phyloP scores from a whole-genome alignment of 2,888 invertebrate genomes.

The Acleris holmiana region DNA sequence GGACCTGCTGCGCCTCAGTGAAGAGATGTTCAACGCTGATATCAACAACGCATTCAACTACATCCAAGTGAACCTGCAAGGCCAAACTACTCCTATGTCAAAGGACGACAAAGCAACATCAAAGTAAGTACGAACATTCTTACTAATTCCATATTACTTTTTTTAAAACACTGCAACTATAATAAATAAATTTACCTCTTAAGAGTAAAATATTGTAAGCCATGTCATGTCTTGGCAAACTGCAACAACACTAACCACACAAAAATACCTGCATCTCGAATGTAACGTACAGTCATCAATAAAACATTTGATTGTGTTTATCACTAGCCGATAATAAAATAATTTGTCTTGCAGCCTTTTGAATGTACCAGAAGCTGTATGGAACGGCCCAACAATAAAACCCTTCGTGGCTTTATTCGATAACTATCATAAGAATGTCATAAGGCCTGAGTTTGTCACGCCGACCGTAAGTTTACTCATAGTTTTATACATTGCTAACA shows the following conservation, averaged over 20 bases:
- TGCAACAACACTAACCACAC: too few species aligned
- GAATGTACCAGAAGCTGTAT: slow-evolving; percentile 86
- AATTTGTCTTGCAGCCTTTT: slow-evolving; percentile 84
- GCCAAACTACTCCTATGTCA: slow-evolving; percentile 88
- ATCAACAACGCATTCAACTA: slow-evolving; percentile 89
- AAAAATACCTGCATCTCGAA: too few species aligned
- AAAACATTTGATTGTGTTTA: too few species aligned
- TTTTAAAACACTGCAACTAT: too few species aligned
- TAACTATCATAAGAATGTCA: slow-evolving; percentile 90
- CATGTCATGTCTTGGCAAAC: neutral
- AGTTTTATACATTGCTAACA: neutral
- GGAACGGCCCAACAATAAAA: slow-evolving; percentile 87
- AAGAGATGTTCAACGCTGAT: slow-evolving; percentile 89
- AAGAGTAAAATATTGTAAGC: neutral
- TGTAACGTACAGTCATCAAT: too few species aligned
- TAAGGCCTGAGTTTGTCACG: slow-evolving; percentile 87
- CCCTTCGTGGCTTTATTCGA: slow-evolving; percentile 88
- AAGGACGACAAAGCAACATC: slow-evolving; percentile 89
- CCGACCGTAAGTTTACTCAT: slow-evolving; percentile 68
- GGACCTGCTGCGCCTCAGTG: slow-evolving; percentile 88
- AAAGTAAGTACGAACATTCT: slow-evolving; percentile 83
- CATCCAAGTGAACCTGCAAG: slow-evolving; percentile 89
- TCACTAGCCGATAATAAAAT: too few species aligned
- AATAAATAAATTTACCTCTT: too few species aligned
- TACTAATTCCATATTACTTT: neutral